phyloP scores from a whole-genome alignment of 2,113 vertebrate species.

The Vulpes ferrilata region DNA sequence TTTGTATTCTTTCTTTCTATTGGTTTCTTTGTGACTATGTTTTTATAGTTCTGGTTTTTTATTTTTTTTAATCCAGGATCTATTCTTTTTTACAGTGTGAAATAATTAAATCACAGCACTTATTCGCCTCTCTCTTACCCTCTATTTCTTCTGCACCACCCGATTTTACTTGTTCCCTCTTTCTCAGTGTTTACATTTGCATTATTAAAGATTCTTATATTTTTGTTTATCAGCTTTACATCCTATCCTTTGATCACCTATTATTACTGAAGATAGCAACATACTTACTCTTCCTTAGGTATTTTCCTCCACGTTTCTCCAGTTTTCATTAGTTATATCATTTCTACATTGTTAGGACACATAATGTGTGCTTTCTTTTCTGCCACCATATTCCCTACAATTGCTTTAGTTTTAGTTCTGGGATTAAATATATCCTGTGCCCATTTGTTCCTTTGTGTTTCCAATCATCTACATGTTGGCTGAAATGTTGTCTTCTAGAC shows the following conservation, averaged over 20 bases:
- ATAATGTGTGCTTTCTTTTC: not conserved
- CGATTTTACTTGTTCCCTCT: not conserved
- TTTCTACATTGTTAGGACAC: not conserved
- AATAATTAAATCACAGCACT: not conserved
- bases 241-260: not conserved
- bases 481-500: not conserved
- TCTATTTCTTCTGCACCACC: not conserved
- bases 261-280: not conserved
- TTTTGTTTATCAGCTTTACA: not conserved
- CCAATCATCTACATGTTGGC: not conserved
- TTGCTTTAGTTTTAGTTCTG: not conserved
- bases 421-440: not conserved
- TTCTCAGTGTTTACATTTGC: not conserved
- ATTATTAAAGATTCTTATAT: slow-evolving; percentile 1
- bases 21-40: not conserved
- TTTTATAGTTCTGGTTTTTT: not conserved
- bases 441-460: not conserved
- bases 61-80: not conserved
- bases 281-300: not conserved
- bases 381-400: not conserved
- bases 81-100: not conserved
- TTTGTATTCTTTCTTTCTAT: not conserved
- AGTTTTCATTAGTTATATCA: slow-evolving; percentile 22
- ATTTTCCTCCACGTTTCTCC: not conserved
- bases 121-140: not conserved